Evolutionary conservation across 2,113 vertebrate species (phyloP).

Genomic region (Corythornis cristatus): DNA sequence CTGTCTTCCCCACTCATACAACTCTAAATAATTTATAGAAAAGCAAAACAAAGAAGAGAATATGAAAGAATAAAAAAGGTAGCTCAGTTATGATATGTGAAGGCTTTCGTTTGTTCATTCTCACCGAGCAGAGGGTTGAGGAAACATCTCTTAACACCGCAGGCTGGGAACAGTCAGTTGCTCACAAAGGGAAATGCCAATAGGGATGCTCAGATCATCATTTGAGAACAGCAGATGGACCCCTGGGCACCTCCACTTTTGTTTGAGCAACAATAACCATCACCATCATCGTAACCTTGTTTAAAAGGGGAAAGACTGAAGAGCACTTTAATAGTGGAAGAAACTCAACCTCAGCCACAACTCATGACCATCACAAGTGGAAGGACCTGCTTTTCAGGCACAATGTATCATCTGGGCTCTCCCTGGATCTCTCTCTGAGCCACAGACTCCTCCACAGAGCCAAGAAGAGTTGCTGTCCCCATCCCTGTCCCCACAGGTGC

Average conservation of each 20-base stretch:
- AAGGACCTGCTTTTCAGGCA: neutral
- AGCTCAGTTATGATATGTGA: neutral
- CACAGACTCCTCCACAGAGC: accelerated
- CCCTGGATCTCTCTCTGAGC: neutral
- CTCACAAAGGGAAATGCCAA: neutral
- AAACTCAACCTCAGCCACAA: neutral
- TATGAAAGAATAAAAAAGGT: slow-evolving; percentile 13
- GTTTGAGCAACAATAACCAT: neutral
- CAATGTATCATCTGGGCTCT: neutral
- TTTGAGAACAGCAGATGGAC: accelerated
- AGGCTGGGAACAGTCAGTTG: neutral
- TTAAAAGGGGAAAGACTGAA: neutral
- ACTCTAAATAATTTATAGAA: slow-evolving; percentile 70
- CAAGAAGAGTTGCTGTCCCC: neutral
- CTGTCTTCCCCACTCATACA: slow-evolving; percentile 45
- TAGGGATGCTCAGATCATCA: neutral
- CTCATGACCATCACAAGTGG: accelerated
- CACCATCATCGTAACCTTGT: neutral
- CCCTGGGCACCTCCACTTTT: neutral
- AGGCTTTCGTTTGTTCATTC: slow-evolving; percentile 16
- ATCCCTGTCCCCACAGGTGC: neutral
- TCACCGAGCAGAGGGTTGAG: neutral
- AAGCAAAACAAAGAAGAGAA: slow-evolving; percentile 49
- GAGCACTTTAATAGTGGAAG: neutral
- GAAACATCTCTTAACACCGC: neutral